Evolutionary conservation across 2,113 vertebrate species (phyloP).

Genomic region (Ploceus nigricollis): DNA sequence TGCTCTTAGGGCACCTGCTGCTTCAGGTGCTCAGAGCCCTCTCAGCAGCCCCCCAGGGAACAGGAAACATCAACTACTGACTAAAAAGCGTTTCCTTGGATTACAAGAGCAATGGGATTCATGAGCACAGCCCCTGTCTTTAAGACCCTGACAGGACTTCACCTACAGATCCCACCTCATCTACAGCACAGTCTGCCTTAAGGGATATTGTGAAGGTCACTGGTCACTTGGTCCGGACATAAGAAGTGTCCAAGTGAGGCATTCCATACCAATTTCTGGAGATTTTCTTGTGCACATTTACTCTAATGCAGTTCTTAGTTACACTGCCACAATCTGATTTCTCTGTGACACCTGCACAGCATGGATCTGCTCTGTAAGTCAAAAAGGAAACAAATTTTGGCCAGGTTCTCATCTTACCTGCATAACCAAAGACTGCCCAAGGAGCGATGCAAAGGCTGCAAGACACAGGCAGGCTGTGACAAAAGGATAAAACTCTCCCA

Average conservation of each 20-base stretch:
- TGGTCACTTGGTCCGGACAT: background rate
- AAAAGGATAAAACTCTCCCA: background rate
- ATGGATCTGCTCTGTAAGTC: background rate
- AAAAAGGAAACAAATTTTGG: background rate
- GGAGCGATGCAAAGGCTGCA: background rate
- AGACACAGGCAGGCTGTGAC: background rate
- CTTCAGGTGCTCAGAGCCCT: background rate
- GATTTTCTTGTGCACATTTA: background rate
- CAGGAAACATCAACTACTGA: background rate
- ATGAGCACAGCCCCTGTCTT: background rate
- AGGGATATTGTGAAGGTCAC: background rate
- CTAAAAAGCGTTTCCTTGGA: background rate
- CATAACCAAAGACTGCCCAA: background rate
- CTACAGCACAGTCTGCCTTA: rapidly evolving
- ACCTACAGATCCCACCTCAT: background rate
- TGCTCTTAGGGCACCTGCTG: background rate
- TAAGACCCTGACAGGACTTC: background rate
- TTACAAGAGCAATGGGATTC: background rate
- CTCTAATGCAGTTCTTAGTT: background rate
- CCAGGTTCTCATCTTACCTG: background rate
- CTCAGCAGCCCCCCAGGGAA: background rate
- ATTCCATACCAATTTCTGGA: background rate
- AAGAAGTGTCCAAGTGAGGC: background rate
- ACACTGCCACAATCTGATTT: background rate
- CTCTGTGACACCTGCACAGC: background rate